phyloP scores from a whole-genome alignment of 1,140 invertebrate species.

The Elysia chlorotica region DNA sequence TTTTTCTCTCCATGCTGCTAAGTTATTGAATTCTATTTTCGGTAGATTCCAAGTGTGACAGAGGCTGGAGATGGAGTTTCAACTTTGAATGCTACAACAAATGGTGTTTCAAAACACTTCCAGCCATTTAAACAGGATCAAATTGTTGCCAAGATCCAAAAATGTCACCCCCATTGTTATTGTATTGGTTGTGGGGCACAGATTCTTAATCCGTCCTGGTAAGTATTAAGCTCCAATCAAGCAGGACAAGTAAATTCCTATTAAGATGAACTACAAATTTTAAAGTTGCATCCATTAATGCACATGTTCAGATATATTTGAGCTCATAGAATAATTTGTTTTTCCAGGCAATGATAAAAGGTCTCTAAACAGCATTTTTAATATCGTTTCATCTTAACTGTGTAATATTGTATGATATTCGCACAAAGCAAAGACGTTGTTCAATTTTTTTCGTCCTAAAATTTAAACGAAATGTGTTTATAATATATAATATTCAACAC shows the following conservation, averaged over 20 bases:
- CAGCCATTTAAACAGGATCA: constrained; percentile 23
- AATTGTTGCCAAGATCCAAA: constrained; percentile 26
- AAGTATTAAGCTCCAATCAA: neutral
- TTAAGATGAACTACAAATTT: neutral
- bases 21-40: neutral
- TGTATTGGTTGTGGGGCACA: constrained; percentile 36
- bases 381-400: too few relatives aligned
- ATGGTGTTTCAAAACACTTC: neutral
- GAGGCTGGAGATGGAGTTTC: neutral
- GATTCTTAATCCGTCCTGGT: constrained; percentile 31
- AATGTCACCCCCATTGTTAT: constrained; percentile 30
- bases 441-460: neutral
- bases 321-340: too few relatives aligned
- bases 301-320: neutral
- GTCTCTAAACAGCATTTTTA: neutral
- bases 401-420: too few relatives aligned
- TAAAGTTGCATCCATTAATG: neutral
- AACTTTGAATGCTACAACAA: neutral
- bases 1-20: neutral
- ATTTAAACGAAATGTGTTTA: neutral
- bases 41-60: neutral
- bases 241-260: neutral
- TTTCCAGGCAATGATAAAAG: too few relatives aligned
- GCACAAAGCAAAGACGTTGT: too few relatives aligned
- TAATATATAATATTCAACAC: neutral